Percentiles rank a stretch among this genome's conserved stretches.
phyloP scores from a whole-genome alignment of 2,888 invertebrate species.

The Melinaea menophilus region DNA sequence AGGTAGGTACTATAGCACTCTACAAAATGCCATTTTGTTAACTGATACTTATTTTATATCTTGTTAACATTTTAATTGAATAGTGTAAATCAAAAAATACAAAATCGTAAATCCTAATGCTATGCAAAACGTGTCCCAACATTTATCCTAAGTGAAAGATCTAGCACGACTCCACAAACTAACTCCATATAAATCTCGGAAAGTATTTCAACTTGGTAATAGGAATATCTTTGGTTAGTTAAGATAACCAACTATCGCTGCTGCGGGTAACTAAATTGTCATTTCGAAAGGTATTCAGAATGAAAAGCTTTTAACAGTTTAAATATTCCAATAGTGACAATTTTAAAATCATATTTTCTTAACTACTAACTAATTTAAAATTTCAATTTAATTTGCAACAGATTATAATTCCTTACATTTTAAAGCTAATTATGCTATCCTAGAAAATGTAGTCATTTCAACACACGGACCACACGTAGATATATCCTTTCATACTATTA shows the following conservation, averaged over 20 bases:
- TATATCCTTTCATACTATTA: background rate
- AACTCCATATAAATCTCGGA: slow-evolving; percentile 60
- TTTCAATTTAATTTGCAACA: background rate
- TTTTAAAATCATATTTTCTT: background rate
- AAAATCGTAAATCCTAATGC: slow-evolving; percentile 15
- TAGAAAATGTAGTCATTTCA: slow-evolving; percentile 3
- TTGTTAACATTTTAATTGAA: slow-evolving; percentile 3
- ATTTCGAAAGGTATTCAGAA: background rate
- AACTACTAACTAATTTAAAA: background rate
- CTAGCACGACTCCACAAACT: slow-evolving; percentile 65
- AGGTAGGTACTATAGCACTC: too few species aligned
- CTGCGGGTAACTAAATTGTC: background rate
- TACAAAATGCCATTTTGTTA: too few species aligned
- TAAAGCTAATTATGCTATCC: slow-evolving; percentile 4
- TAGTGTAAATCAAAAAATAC: slow-evolving; percentile 1
- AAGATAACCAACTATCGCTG: slow-evolving; percentile 6
- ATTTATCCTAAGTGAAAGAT: slow-evolving; percentile 71
- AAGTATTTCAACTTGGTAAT: slow-evolving; percentile 32
- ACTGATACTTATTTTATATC: background rate
- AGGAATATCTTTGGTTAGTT: slow-evolving; percentile 16
- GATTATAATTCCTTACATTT: background rate
- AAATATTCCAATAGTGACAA: background rate
- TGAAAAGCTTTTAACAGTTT: background rate
- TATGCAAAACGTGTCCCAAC: slow-evolving; percentile 72
- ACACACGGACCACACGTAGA: slow-evolving; percentile 23